Percentiles rank a stretch among this genome's conserved stretches.
These are phyloP conservation scores for Muntiacus reevesi DNA, from an alignment of 2,113 vertebrate species.

Conservation along the genomic window DNA sequence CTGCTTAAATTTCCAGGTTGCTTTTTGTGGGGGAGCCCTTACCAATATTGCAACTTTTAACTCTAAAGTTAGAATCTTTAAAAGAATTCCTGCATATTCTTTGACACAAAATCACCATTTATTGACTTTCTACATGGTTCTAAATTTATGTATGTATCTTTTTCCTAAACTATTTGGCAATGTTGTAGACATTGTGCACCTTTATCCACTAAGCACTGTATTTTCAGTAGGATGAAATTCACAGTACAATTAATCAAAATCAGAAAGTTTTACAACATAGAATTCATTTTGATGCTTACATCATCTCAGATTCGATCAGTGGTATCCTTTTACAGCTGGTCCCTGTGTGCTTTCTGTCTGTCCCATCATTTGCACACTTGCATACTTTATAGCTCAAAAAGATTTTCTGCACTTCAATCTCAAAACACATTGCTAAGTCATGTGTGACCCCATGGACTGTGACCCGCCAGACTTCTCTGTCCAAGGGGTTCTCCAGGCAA, in stretches of 20 bases:
- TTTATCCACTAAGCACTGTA: neutral
- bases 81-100: neutral
- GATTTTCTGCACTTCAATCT: neutral
- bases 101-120: neutral
- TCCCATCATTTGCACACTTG: neutral
- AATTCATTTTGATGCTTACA: neutral
- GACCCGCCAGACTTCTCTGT: neutral
- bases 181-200: neutral
- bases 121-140: neutral
- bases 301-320: neutral
- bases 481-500: neutral
- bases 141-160: neutral
- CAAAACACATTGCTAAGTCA: neutral
- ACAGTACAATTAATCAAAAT: neutral
- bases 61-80: neutral
- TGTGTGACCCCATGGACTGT: neutral
- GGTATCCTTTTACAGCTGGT: neutral
- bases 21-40: neutral
- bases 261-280: neutral
- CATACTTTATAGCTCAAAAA: neutral
- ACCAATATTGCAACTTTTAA: neutral
- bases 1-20: neutral
- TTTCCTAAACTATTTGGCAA: neutral
- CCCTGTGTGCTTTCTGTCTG: neutral
- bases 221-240: neutral